Percentiles rank a stretch among this genome's conserved stretches.
These are phyloP conservation scores for Apis laboriosa DNA, from an alignment of 1,140 invertebrate species.

Conservation along the genomic window DNA sequence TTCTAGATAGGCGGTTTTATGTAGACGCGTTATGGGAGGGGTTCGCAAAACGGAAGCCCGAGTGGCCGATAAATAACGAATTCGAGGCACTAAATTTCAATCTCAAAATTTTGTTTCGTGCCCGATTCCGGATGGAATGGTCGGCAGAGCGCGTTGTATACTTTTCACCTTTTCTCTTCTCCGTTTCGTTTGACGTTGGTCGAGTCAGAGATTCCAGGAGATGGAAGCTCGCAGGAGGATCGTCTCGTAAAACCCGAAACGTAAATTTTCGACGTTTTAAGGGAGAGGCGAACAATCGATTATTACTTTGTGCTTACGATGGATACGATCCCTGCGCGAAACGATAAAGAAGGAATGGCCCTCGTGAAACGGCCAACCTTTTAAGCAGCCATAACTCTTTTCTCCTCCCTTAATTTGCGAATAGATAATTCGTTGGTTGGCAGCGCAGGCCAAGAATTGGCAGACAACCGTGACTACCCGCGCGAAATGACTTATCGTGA, in stretches of 20 bases:
- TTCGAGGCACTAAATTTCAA: slow-evolving; percentile 40
- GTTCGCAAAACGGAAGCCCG: slow-evolving; percentile 45
- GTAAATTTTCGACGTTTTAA: slow-evolving; percentile 71
- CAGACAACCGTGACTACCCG: slow-evolving; percentile 40
- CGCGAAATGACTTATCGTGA: slow-evolving; percentile 45
- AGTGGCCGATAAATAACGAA: slow-evolving; percentile 52
- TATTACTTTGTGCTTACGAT: slow-evolving; percentile 64
- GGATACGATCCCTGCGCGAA: slow-evolving; percentile 45
- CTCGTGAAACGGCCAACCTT: slow-evolving; percentile 62
- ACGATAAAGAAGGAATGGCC: slow-evolving; percentile 61
- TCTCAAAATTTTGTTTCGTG: slow-evolving; percentile 36
- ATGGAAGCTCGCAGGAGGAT: not conserved
- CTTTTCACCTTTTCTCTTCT: not conserved
- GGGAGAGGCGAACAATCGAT: slow-evolving; percentile 64
- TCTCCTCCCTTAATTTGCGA: slow-evolving; percentile 54
- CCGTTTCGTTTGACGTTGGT: not conserved
- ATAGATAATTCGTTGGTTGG: slow-evolving; percentile 49
- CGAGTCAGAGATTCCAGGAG: slow-evolving; percentile 22
- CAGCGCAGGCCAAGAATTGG: slow-evolving; percentile 18
- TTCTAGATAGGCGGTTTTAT: not conserved
- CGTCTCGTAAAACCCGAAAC: slow-evolving; percentile 67
- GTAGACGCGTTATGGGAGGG: not conserved
- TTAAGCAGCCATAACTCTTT: slow-evolving; percentile 72
- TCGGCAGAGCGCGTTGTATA: not conserved
- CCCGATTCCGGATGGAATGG: not conserved